phyloP scores from a whole-genome alignment of 2,797 vertebrate species.

The Eidolon dupreanum region DNA sequence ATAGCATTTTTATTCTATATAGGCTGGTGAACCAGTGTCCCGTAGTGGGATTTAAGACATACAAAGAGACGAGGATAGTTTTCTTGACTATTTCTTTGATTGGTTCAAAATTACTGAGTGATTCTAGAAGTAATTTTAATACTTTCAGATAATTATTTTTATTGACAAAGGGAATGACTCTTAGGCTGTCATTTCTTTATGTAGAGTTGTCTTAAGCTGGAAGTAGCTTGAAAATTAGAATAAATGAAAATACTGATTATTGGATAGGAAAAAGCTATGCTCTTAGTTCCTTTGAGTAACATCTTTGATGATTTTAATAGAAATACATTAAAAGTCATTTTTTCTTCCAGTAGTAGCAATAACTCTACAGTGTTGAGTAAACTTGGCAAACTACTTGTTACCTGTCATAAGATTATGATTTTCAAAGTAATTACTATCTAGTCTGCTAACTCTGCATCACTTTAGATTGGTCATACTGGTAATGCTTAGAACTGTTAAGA shows the following conservation, averaged over 20 bases:
- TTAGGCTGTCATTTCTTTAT: conserved; percentile 33
- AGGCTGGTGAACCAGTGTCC: neutral
- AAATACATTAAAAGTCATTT: conserved; percentile 17
- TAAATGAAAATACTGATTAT: conserved; percentile 14
- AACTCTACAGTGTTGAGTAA: neutral
- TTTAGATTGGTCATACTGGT: neutral
- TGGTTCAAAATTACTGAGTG: conserved; percentile 16
- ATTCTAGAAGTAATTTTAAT: neutral
- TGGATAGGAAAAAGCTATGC: neutral
- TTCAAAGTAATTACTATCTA: conserved; percentile 39
- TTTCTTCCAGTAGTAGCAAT: neutral
- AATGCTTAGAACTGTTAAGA: neutral
- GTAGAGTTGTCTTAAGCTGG: neutral
- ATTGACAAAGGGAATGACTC: neutral
- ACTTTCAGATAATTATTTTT: neutral
- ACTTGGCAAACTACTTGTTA: neutral
- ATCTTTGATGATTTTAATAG: conserved; percentile 5
- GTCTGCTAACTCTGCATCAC: neutral
- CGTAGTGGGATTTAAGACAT: neutral
- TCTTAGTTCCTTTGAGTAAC: neutral
- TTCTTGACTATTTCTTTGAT: neutral
- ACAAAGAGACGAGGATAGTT: neutral
- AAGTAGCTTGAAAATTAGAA: neutral
- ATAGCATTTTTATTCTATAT: neutral
- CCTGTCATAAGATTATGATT: neutral